A percentile compares a stretch with the other conserved stretches of the same genome.
Conservation (phyloP, 2,888 invertebrate genomes). For the Mactromeris polynyma region DNA sequence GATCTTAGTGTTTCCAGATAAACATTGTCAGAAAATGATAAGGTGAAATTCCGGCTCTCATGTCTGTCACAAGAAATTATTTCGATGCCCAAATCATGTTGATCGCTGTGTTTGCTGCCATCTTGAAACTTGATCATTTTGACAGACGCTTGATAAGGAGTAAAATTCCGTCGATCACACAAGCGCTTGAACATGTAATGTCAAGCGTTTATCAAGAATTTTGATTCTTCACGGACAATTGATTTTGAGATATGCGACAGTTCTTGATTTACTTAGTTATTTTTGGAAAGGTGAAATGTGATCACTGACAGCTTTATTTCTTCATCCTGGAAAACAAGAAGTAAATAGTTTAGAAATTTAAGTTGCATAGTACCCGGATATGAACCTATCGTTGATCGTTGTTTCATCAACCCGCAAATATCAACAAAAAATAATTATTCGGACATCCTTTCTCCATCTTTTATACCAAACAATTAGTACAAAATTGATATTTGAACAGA, state of each 20-base stretch:
- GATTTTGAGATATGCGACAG: constrained; percentile 4
- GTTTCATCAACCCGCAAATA: no score
- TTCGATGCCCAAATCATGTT: constrained; percentile 1
- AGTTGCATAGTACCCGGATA: neutral
- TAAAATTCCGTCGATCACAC: constrained; percentile 25
- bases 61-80: constrained; percentile 36
- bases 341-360: neutral
- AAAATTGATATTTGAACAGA: neutral
- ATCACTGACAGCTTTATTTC: neutral
- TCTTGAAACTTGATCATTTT: constrained; percentile 44
- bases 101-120: constrained; percentile 34
- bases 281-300: constrained; percentile 3
- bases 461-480: neutral
- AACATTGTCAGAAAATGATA: constrained; percentile 30
- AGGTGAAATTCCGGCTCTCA: neutral
- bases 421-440: no score
- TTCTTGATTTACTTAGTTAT: neutral
- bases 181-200: constrained; percentile 16
- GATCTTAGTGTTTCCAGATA: constrained; percentile 21
- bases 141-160: constrained; percentile 34
- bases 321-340: neutral
- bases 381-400: neutral
- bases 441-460: no score
- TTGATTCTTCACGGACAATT: constrained; percentile 12
- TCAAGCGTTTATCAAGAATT: constrained; percentile 23